Evolutionary conservation across 1,140 invertebrate genomes (phyloP).

Genomic region (Eriosoma lanigerum): DNA sequence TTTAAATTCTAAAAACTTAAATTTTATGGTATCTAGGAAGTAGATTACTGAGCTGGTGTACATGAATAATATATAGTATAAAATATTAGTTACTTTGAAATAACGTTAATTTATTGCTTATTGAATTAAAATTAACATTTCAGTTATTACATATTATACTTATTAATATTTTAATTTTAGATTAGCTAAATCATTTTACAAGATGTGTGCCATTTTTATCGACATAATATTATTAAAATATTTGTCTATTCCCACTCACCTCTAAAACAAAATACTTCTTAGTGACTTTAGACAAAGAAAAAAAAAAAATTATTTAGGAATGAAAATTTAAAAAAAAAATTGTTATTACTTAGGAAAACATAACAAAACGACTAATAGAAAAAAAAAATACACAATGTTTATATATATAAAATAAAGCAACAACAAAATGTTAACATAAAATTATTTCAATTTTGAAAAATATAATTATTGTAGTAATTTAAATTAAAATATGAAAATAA

Average conservation of each 20-base stretch:
- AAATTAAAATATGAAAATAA: slow-evolving; percentile 48
- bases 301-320: slow-evolving; percentile 41
- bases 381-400: slow-evolving; percentile 48
- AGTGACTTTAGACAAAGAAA: slow-evolving; percentile 34
- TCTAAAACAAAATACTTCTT: slow-evolving; percentile 34
- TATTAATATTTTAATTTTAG: slow-evolving; percentile 49
- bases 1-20: no score
- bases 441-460: slow-evolving; percentile 44
- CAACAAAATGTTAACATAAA: slow-evolving; percentile 50
- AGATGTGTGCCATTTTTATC: slow-evolving; percentile 23
- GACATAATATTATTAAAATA: slow-evolving; percentile 45
- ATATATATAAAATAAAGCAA: slow-evolving; percentile 47
- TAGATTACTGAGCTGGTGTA: no score
- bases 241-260: slow-evolving; percentile 47
- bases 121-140: slow-evolving; percentile 47
- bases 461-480: slow-evolving; percentile 37
- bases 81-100: neutral
- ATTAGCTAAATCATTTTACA: slow-evolving; percentile 49
- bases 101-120: slow-evolving; percentile 51
- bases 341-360: slow-evolving; percentile 50
- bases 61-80: no score
- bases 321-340: slow-evolving; percentile 46
- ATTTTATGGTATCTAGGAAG: no score
- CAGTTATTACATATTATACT: slow-evolving; percentile 41
- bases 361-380: slow-evolving; percentile 49